Evolutionary conservation across 2,113 vertebrate species (phyloP), one percentile per base, ranked within the genome.

Genomic region (Indri indri): DNA sequence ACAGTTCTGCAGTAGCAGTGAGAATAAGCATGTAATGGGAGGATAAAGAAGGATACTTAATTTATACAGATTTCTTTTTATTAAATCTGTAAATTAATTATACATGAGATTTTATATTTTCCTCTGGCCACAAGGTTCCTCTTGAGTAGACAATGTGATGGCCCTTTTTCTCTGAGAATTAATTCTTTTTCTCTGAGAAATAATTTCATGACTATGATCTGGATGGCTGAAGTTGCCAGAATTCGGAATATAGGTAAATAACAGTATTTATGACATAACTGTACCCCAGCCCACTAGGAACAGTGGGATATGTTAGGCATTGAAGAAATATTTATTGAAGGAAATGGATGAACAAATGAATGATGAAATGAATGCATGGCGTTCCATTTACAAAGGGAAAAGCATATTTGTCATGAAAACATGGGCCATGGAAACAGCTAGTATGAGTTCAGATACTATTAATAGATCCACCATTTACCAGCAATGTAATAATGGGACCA

Each of bases 401-500:
- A 25, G n/a, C 4, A 0, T 10, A 1, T 30, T 52, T 81, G 23
- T 45, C 20, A 2, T 32, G 7, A 37, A 63, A 68, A 18, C 18
- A 0, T 18, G 27, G 73, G 42, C 42, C 9, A 0, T 30, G 25
- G 59, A n/a, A 12, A 20, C 0, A 66, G 17, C 40, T 3, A 8
- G 11, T 20, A 1, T 16, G 32, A 40, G 34, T 34, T 80, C 27
- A 37, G 0, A 30, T 2, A 32, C 37, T 13, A 22, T 7, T 57
- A 22, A 6, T 57, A n/a, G 27, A 27, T 6, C 42, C 32, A 9
- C 63, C 37, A 0, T 8, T 45, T 12, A 27, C 73, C 5, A 27
- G 85, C 25, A 25, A 0, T 0, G 20, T 12, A 47, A 10, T 0
- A 12, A 50, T 6, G 5, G 32, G 59, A 3, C n/a, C 11, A 5